Conservation (phyloP, 2,113 vertebrate genomes). For the Pterophyllum scalare region DNA sequence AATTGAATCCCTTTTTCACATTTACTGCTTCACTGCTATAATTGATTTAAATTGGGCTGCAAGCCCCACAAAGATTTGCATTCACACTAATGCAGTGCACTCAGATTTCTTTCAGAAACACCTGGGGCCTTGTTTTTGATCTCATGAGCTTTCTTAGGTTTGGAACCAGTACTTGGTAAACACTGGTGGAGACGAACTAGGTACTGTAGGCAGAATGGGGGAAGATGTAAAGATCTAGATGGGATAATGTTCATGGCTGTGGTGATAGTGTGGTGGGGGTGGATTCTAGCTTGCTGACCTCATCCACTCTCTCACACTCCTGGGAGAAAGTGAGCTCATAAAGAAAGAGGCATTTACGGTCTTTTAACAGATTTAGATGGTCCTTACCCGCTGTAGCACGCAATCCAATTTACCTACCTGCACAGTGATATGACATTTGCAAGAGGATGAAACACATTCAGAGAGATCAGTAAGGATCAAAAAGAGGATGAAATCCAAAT, state of each 20-base stretch:
- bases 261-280: constrained; percentile 35
- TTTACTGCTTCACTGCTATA: neutral
- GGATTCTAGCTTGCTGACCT: constrained; percentile 69
- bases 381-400: constrained; percentile 47
- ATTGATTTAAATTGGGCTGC: constrained; percentile 18
- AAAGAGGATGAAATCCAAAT: neutral
- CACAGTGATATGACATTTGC: constrained; percentile 47
- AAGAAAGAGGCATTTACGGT: constrained; percentile 69
- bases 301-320: constrained; percentile 61
- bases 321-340: constrained; percentile 78
- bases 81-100: neutral
- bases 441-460: constrained; percentile 27
- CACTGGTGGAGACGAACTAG: neutral
- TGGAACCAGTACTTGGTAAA: constrained; percentile 8
- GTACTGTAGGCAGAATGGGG: constrained; percentile 12
- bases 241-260: constrained; percentile 45
- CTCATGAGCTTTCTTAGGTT: neutral
- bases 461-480: neutral
- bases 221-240: constrained; percentile 40
- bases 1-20: constrained; percentile 22
- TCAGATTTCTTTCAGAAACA: constrained; percentile 13
- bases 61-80: constrained; percentile 17
- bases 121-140: constrained; percentile 5
- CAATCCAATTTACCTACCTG: constrained; percentile 53
- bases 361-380: constrained; percentile 67